These are phyloP conservation scores for Drosophila leontia DNA, from an alignment of 1,140 invertebrate species.

Conservation along the genomic window DNA sequence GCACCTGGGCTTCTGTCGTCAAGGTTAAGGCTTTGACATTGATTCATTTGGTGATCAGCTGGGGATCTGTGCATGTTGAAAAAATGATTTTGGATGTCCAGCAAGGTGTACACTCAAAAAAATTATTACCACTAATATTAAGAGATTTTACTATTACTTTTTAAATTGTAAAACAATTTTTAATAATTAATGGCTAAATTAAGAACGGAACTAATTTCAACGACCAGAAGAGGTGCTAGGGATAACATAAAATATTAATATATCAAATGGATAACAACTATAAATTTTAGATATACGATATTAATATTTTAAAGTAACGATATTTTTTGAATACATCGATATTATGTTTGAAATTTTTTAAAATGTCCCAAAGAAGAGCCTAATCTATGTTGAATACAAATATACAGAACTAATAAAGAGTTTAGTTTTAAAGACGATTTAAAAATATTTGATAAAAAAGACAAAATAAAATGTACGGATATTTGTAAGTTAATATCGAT, in stretches of 20 bases:
- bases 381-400: too few species aligned
- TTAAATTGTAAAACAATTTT: neutral
- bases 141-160: neutral
- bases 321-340: too few species aligned
- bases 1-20: neutral
- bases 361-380: too few species aligned
- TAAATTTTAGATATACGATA: too few species aligned
- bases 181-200: neutral
- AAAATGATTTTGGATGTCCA: neutral
- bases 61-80: neutral
- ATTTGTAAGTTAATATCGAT: too few species aligned
- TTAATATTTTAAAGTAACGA: too few species aligned
- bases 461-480: too few species aligned
- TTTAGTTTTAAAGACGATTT: too few species aligned
- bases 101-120: neutral
- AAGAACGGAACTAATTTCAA: accelerated
- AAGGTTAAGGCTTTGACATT: slow-evolving; percentile 19
- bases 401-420: too few species aligned
- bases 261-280: too few species aligned
- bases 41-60: slow-evolving; percentile 10
- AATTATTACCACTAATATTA: neutral
- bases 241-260: neutral
- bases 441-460: too few species aligned
- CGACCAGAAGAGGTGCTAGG: neutral
- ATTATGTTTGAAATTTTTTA: too few species aligned